These are phyloP conservation scores for Imbricaverruca yamaguchii DNA, from an alignment of 2,888 invertebrate species.

Conservation along the genomic window DNA sequence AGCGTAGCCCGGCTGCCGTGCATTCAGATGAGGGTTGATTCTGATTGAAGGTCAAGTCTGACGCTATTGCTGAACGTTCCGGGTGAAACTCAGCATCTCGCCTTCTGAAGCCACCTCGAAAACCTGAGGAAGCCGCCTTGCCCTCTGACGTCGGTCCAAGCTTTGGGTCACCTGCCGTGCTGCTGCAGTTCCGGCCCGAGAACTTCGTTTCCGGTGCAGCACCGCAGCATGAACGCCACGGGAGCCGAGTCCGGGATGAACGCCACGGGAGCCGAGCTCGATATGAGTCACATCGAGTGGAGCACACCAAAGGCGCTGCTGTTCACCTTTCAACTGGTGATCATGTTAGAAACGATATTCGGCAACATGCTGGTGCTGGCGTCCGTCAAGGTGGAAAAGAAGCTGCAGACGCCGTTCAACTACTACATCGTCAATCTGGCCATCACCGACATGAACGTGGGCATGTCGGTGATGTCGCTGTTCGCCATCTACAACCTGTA, in stretches of 20 bases:
- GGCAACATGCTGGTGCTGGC: conserved; percentile 40
- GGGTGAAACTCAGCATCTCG: too few species aligned
- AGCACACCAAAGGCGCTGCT: conserved; percentile 27
- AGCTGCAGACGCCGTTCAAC: conserved; percentile 40
- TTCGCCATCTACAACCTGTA: conserved; percentile 39
- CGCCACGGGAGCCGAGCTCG: background rate
- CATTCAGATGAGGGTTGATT: too few species aligned
- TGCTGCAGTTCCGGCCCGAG: too few species aligned
- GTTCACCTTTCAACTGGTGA: conserved; percentile 31
- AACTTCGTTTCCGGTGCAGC: too few species aligned
- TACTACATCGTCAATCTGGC: conserved; percentile 37
- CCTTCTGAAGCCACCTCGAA: too few species aligned
- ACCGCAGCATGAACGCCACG: background rate
- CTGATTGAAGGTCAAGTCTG: too few species aligned
- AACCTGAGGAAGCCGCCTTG: too few species aligned
- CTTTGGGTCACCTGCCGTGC: too few species aligned
- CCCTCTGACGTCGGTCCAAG: too few species aligned
- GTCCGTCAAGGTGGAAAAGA: conserved; percentile 38
- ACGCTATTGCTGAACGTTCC: too few species aligned
- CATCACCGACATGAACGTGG: conserved; percentile 39
- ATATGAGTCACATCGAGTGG: conserved; percentile 29
- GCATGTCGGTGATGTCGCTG: conserved; percentile 40
- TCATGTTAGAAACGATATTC: conserved; percentile 33
- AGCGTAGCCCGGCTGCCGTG: too few species aligned
- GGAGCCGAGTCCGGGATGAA: background rate